These are phyloP conservation scores for Bruchidius siliquastri DNA, from an alignment of 2,888 invertebrate species.

Conservation along the genomic window DNA sequence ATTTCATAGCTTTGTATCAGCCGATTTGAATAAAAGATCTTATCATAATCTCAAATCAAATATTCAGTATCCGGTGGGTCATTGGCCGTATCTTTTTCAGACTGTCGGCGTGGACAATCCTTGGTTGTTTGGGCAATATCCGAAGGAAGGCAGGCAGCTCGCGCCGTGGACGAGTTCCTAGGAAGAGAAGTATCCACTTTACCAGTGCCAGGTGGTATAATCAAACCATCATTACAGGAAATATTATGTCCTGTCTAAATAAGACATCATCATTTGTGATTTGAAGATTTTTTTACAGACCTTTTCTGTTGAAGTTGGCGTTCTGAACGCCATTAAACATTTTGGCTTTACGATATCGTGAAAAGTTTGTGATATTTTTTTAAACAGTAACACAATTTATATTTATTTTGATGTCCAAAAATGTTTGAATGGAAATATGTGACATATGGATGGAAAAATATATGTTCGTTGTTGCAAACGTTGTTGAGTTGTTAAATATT, in stretches of 20 bases:
- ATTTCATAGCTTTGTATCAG: no score
- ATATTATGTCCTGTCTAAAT: slow-evolving; percentile 39
- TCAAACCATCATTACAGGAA: slow-evolving; percentile 44
- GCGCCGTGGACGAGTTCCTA: slow-evolving; percentile 85
- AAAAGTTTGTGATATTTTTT: background rate
- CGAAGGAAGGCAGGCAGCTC: slow-evolving; percentile 96
- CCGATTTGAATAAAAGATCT: no score
- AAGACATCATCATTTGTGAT: background rate
- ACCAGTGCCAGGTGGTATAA: slow-evolving; percentile 90
- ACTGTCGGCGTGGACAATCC: slow-evolving; percentile 98
- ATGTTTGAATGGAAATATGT: background rate
- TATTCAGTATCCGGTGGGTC: no score
- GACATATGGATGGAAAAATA: background rate
- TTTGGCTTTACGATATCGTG: background rate
- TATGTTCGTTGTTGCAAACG: background rate
- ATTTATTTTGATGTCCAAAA: background rate
- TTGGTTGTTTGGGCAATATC: slow-evolving; percentile 98
- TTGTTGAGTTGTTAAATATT: background rate
- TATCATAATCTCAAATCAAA: no score
- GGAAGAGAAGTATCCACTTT: slow-evolving; percentile 71
- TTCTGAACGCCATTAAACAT: no score
- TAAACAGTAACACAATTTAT: background rate
- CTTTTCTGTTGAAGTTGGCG: background rate
- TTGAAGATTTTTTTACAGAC: background rate
- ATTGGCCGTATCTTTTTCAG: no score